These are phyloP conservation scores for Eulemur coronatus DNA, from an alignment of 2,797 vertebrate species.

Conservation along the genomic window DNA sequence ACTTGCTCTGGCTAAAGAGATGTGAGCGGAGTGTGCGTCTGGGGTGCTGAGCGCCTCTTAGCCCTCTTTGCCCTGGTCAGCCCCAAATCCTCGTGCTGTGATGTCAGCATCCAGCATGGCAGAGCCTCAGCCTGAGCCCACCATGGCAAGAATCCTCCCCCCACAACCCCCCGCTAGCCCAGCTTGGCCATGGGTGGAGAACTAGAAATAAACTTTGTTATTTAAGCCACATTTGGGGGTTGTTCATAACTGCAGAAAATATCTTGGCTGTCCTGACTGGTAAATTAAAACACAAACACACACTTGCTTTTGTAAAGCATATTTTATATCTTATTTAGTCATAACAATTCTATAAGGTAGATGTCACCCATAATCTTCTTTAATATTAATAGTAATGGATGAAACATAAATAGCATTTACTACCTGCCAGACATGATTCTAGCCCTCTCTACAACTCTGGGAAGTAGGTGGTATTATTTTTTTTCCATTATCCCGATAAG, in stretches of 20 bases:
- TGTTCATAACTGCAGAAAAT: not conserved
- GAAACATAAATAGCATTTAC: not conserved
- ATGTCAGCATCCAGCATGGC: no score
- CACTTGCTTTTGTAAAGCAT: not conserved
- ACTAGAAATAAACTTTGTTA: not conserved
- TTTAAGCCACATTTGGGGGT: not conserved
- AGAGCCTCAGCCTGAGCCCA: not conserved
- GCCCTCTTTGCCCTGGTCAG: not conserved
- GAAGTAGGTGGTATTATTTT: not conserved
- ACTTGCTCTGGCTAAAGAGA: not conserved
- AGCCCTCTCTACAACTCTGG: no score
- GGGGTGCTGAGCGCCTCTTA: fast-evolving
- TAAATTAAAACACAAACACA: not conserved
- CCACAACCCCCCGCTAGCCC: not conserved
- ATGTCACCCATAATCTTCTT: not conserved
- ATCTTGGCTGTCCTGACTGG: not conserved
- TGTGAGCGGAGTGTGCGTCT: no score
- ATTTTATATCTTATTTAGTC: not conserved
- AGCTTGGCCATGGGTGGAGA: not conserved
- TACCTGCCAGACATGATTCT: not conserved
- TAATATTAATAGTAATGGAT: no score
- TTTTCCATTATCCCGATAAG: not conserved
- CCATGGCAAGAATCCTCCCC: no score
- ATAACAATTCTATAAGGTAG: not conserved
- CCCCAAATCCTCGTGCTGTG: not conserved